Base-by-base conservation (phyloP, 2,113 vertebrate species). In the Calidris pugnax region DNA sequence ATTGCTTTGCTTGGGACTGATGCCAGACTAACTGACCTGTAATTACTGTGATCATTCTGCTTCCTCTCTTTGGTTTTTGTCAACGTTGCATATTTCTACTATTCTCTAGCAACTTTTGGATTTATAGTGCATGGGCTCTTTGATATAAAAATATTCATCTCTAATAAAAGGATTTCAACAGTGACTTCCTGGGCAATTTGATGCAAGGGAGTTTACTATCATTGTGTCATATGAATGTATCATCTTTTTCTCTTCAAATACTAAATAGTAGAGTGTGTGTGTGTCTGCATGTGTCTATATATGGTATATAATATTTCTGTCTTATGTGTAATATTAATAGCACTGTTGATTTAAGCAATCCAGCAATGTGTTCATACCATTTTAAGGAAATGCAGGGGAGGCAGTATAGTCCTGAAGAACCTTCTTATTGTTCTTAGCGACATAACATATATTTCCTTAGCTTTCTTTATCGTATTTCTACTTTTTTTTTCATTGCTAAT, bases 21-120 rank as follows among this genome's bases (percentile, higher is more conserved):
- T 89, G 94, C 89, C 90, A 92, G 66, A 53, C 32, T 90, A 85
- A 82, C 53, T 92, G 90, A 84, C 86, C 94, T 95, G 69, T 92
- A 87, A 89, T 82, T 95, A 87, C 57, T 60, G 39, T 35, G 83
- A 60, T 87, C 64, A 24, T 89, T 89, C 89, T 87, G 69, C 80
- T 95, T 89, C 66, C 62, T 84, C 37, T 39, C 60, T 89, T 82
- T 47, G 69, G 50, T 71, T 93, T 89, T 78, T 95, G 83, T 80
- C 77, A 87, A n/a, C 1, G 2, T 41, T 53, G 7, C 15, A 14
- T 53, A 62, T 69, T 92, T 95, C 73, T 87, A 30, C 73, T 72
- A 33, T 85, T 91, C 57, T 74, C 67, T 79, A 76, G 47, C 24
- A 90, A 57, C 12, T 13, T 68, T 73, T 87, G 37, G 32, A 45